Percentiles rank a stretch among this genome's conserved stretches.
phyloP scores from a whole-genome alignment of 2,888 invertebrate species.

The Chloroclysta siterata region DNA sequence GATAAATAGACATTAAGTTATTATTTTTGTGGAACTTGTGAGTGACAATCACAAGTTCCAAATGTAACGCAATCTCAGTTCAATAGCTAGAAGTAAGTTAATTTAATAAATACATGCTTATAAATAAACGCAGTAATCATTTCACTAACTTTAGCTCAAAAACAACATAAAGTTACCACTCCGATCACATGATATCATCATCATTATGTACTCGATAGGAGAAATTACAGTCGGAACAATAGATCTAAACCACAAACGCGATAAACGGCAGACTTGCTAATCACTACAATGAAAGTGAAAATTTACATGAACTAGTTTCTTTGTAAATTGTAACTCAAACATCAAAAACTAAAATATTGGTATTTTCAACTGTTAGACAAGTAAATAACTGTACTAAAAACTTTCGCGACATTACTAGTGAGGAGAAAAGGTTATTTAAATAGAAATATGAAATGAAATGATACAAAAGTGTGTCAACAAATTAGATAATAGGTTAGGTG shows the following conservation, averaged over 20 bases:
- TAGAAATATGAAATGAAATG: constrained; percentile 42
- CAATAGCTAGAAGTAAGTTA: neutral
- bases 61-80: neutral
- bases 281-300: constrained; percentile 20
- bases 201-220: constrained; percentile 1
- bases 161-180: neutral
- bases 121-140: neutral
- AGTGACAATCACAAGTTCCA: neutral
- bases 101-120: neutral
- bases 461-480: constrained; percentile 61
- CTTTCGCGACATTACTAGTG: neutral
- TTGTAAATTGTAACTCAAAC: neutral
- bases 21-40: neutral
- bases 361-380: neutral
- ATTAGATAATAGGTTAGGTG: constrained; percentile 68
- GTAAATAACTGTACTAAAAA: neutral
- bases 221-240: constrained; percentile 9
- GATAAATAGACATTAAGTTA: too few species aligned
- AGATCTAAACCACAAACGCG: neutral
- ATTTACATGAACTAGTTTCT: constrained; percentile 14
- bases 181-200: constrained; percentile 11
- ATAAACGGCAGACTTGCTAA: constrained; percentile 13
- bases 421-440: constrained; percentile 14
- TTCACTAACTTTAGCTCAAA: constrained; percentile 1
- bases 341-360: neutral